Conservation (phyloP, 2,797 vertebrate species). For the Fistularia tabacaria region DNA sequence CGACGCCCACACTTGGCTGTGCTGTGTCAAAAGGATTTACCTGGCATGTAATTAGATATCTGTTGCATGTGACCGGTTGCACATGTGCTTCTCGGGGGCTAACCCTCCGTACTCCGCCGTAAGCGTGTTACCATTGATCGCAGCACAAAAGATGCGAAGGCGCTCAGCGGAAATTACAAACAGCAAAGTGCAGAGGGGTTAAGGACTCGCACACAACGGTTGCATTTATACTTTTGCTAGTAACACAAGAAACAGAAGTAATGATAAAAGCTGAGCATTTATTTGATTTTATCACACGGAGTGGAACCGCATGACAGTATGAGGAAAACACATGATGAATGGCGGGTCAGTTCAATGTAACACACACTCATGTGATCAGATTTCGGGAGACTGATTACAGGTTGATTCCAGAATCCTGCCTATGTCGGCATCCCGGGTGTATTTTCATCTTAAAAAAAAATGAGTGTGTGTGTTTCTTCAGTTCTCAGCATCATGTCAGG, state of each 20-base stretch:
- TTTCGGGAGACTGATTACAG: too few species aligned
- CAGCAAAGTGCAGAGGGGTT: background rate
- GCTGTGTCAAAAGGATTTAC: constrained; percentile 51
- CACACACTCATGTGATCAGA: too few species aligned
- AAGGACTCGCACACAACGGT: constrained; percentile 7
- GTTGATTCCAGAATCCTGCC: too few species aligned
- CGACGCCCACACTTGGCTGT: background rate
- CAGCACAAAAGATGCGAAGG: constrained; percentile 14
- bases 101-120: background rate
- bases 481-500: background rate
- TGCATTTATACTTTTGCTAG: background rate
- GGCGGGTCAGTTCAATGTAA: background rate
- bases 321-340: constrained; percentile 7
- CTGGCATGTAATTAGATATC: constrained; percentile 50
- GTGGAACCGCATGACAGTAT: background rate
- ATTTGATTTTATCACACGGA: constrained; percentile 7
- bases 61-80: constrained; percentile 51
- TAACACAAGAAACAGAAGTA: constrained; percentile 5
- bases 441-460: too few species aligned
- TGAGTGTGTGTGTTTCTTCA: constrained; percentile 6
- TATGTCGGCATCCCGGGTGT: too few species aligned
- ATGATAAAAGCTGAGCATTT: background rate
- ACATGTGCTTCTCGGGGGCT: constrained; percentile 19
- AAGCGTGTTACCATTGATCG: constrained; percentile 7
- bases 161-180: background rate